These are phyloP conservation scores for Limnodromus scolopaceus DNA, from an alignment of 2,797 vertebrate genomes.

Conservation along the genomic window DNA sequence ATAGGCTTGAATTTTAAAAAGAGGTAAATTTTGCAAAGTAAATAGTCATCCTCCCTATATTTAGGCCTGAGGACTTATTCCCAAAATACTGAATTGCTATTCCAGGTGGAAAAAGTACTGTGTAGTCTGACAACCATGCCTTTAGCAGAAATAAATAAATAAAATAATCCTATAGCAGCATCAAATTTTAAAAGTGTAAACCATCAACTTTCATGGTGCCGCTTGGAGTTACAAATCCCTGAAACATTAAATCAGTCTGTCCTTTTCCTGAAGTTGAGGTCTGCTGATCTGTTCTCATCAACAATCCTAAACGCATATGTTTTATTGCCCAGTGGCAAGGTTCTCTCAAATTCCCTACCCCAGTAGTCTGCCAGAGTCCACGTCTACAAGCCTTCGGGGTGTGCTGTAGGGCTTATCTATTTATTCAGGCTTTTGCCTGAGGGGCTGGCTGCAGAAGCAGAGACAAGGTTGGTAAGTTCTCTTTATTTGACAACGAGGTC, in stretches of 20 bases:
- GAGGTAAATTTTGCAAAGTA: not conserved
- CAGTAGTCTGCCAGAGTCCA: not conserved
- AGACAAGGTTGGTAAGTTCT: not conserved
- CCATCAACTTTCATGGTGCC: not conserved
- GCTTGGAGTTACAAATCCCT: not conserved
- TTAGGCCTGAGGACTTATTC: not conserved
- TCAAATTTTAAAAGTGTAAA: not conserved
- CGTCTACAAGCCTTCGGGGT: not conserved
- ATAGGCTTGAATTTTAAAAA: not conserved
- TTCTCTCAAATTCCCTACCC: not conserved
- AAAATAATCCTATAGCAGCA: not conserved
- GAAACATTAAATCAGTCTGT: not conserved
- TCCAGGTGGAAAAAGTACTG: not conserved
- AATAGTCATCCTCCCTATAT: not conserved
- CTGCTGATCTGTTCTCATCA: not conserved
- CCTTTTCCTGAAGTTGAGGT: not conserved
- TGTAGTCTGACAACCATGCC: not conserved
- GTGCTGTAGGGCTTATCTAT: constrained; percentile 25
- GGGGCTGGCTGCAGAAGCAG: not conserved
- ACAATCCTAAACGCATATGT: not conserved
- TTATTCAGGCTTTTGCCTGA: constrained; percentile 34
- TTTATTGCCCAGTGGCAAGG: not conserved
- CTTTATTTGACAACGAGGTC: not conserved
- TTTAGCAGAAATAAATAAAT: not conserved
- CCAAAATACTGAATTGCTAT: not conserved